Evolutionary conservation across 1,140 invertebrate genomes (phyloP).

Genomic region (Sitophilus oryzae): DNA sequence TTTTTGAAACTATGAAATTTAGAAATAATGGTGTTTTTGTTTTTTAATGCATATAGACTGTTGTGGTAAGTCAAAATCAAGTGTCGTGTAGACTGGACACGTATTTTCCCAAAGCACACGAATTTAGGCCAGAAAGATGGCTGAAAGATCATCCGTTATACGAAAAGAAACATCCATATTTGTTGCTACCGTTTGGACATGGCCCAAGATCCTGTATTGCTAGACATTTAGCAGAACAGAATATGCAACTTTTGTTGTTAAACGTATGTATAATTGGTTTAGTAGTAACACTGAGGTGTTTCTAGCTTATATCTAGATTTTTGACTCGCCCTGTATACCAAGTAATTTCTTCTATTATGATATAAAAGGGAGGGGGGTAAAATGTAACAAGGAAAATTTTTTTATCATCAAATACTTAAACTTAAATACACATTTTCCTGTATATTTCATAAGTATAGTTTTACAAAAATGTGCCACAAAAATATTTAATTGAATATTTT

Average conservation of each 20-base stretch:
- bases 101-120: slow-evolving; percentile 62
- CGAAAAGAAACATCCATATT: slow-evolving; percentile 64
- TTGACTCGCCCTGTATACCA: no score
- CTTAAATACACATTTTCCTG: no score
- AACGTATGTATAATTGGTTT: slow-evolving; percentile 45
- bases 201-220: slow-evolving; percentile 84
- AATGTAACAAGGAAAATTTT: no score
- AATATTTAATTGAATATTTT: no score
- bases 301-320: not conserved
- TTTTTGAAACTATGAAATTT: no score
- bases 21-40: no score
- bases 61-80: slow-evolving; percentile 84
- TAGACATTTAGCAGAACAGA: slow-evolving; percentile 80
- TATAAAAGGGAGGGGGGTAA: no score
- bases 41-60: no score
- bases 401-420: no score
- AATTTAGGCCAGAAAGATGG: slow-evolving; percentile 76
- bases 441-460: no score
- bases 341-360: no score
- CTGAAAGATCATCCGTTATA: slow-evolving; percentile 47
- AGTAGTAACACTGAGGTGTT: slow-evolving; percentile 13
- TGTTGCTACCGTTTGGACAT: slow-evolving; percentile 82
- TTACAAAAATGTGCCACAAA: no score
- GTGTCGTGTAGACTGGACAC: slow-evolving; percentile 62
- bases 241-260: slow-evolving; percentile 71